Evolutionary conservation across 2,888 invertebrate species (phyloP).

Genomic region (Entomobrya multifasciata): DNA sequence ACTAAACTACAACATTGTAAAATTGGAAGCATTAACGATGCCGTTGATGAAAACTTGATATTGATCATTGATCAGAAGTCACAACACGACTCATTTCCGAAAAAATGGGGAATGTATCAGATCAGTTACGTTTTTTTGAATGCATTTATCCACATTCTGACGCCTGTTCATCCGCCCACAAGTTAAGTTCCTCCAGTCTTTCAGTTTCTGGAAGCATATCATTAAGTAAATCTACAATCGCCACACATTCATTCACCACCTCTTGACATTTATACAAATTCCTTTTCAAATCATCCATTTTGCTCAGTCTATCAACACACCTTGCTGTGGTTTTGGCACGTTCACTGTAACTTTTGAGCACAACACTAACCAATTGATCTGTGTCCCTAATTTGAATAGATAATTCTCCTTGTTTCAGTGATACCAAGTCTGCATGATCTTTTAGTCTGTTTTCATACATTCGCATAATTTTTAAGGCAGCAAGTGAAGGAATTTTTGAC

Average conservation of each 20-base stretch:
- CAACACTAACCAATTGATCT: constrained; percentile 87
- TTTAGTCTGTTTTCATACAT: constrained; percentile 72
- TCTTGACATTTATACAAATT: constrained; percentile 91
- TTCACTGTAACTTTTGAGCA: constrained; percentile 88
- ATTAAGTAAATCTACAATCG: constrained; percentile 92
- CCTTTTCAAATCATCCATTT: constrained; percentile 90
- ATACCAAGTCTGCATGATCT: constrained; percentile 58
- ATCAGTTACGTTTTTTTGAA: no score
- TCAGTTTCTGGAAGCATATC: constrained; percentile 91
- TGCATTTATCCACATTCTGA: constrained; percentile 33
- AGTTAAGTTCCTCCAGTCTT: constrained; percentile 84
- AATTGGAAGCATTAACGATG: background rate
- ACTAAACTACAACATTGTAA: background rate
- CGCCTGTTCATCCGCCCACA: constrained; percentile 60
- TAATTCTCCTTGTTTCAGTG: constrained; percentile 65
- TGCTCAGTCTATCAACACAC: constrained; percentile 91
- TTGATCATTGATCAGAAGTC: background rate
- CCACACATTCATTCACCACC: constrained; percentile 90
- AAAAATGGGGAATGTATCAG: no score
- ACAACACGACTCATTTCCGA: no score
- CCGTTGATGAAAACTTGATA: background rate
- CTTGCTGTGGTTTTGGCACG: constrained; percentile 91
- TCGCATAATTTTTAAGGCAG: constrained; percentile 70
- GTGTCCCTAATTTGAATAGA: constrained; percentile 80
- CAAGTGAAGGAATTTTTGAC: constrained; percentile 56